A percentile compares a stretch with the other conserved stretches of the same genome.
These are phyloP conservation scores for Melinaea menophilus DNA, from an alignment of 2,888 invertebrate genomes.

Conservation along the genomic window DNA sequence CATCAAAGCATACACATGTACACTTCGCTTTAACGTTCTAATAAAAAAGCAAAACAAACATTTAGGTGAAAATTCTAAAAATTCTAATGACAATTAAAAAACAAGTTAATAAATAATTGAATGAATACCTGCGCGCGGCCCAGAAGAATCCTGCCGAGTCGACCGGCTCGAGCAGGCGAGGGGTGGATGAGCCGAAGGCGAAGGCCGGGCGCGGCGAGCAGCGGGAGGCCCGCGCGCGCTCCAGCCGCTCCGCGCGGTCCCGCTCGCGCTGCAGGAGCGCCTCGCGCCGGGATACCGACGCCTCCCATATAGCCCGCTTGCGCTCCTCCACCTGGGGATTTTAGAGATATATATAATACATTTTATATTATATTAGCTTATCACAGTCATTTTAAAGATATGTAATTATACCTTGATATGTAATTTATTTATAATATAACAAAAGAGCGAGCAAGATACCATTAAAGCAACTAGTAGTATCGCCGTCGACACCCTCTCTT, in stretches of 20 bases:
- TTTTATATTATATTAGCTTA: too few relatives aligned
- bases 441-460: neutral
- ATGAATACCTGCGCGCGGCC: constrained; percentile 85
- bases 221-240: constrained; percentile 87
- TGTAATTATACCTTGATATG: too few relatives aligned
- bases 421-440: neutral
- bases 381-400: too few relatives aligned
- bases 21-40: too few relatives aligned
- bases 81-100: neutral
- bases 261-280: constrained; percentile 91
- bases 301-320: constrained; percentile 92
- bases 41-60: too few relatives aligned
- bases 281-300: constrained; percentile 90
- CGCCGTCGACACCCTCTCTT: neutral
- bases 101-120: neutral
- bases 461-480: too few relatives aligned
- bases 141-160: constrained; percentile 89
- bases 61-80: too few relatives aligned
- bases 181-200: constrained; percentile 95
- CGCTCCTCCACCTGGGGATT: constrained; percentile 87
- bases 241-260: constrained; percentile 89
- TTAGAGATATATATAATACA: too few relatives aligned
- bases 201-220: constrained; percentile 82
- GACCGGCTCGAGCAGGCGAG: constrained; percentile 89
- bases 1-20: too few relatives aligned